Percentiles rank a stretch among this genome's conserved stretches.
These are phyloP conservation scores for Ceratina japonica DNA, from an alignment of 1,140 invertebrate genomes.

Conservation along the genomic window DNA sequence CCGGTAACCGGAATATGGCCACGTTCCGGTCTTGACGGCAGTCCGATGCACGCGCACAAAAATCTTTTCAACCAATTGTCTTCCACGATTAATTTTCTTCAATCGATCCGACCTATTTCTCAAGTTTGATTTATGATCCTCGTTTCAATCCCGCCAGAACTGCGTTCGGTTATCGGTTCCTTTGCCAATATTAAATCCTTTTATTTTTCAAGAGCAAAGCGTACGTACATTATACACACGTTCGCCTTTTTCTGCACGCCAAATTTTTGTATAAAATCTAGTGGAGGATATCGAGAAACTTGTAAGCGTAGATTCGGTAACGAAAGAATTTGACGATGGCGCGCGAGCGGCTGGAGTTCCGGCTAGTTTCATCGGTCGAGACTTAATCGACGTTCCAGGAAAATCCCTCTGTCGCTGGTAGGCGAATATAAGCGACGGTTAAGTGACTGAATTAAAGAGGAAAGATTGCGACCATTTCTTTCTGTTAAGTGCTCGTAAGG, in stretches of 20 bases:
- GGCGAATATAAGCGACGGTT: slow-evolving; percentile 44
- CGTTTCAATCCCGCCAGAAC: not conserved
- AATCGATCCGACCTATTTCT: not conserved
- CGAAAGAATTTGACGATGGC: too few species aligned
- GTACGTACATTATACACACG: too few species aligned
- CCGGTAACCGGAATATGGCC: not conserved
- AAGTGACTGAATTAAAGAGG: slow-evolving; percentile 61
- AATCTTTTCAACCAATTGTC: not conserved
- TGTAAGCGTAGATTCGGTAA: too few species aligned
- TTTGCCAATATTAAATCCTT: too few species aligned
- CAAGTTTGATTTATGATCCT: not conserved
- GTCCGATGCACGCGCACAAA: not conserved
- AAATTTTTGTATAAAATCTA: too few species aligned
- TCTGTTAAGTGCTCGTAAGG: slow-evolving; percentile 63
- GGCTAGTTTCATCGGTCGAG: not conserved
- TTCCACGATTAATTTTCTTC: slow-evolving; percentile 16
- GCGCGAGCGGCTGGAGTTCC: not conserved
- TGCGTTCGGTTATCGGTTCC: too few species aligned
- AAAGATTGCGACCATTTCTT: slow-evolving; percentile 63
- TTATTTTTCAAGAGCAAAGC: too few species aligned
- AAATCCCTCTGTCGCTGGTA: slow-evolving; percentile 14
- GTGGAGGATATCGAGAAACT: too few species aligned
- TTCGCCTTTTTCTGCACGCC: too few species aligned
- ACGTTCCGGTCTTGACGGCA: slow-evolving; percentile 2
- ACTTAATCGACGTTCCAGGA: not conserved